Base-by-base conservation (phyloP, 2,113 vertebrate genomes). In the Larimichthys crocea region DNA sequence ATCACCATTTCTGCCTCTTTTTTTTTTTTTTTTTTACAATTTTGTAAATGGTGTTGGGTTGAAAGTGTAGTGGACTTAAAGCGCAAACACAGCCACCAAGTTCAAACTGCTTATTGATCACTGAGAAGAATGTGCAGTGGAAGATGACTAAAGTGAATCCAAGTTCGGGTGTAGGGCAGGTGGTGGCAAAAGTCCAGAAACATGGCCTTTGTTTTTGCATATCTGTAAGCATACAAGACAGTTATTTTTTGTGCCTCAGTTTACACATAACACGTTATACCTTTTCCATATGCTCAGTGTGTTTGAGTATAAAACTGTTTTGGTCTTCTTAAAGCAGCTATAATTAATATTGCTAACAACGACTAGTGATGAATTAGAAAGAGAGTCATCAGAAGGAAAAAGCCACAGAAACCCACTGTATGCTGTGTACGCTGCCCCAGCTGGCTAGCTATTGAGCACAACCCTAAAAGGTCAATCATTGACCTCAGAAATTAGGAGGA, bases 181-280 rank as follows among this genome's bases (percentile, higher is more conserved):
- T 40, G 7, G 35, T 40, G 35, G 35, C 35, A 40, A 40, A 40
- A 40, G 35, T 40, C 35, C 35, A 40, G 7, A 40, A 40, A 40
- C 35, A 40, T 40, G 35, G 35, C 35, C 35, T 40, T 40, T 40
- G 35, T 40, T 40, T 40, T 40, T 40, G 55, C 26, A 48, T 65
- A 59, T 24, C 9, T 44, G 5, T 60, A 52, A 62, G 15, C 55
- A 88, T 80, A 88, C 77, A 90, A 88, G 49, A 72, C n/a, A 56
- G 10, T 31, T 31, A 7, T 52, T 67, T 11, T 67, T 29, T 29
- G 44, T 26, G 22, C 5, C 4, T 67, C 48, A 31, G 6, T 67
- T 31, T 50, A 67, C 17, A 52, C 2, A 1, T 66, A 46, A 61
- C 29, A 17, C 10, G 8, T 60, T 19, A 4, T 20, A 26, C 31